phyloP scores from a whole-genome alignment of 2,888 invertebrate genomes.

The Hypomecis atomaria region DNA sequence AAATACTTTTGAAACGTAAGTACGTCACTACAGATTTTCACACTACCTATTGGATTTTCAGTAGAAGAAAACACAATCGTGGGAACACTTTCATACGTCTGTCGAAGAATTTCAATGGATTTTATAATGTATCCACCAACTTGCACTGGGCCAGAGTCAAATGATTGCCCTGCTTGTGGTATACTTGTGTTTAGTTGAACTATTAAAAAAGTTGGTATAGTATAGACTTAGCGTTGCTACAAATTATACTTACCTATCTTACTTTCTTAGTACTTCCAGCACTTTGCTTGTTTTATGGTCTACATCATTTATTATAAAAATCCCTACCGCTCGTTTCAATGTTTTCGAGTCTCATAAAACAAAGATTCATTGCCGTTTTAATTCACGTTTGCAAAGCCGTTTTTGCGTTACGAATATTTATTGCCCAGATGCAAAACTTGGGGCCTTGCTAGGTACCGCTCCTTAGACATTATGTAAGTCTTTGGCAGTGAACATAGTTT shows the following conservation, averaged over 20 bases:
- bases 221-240: too few species aligned
- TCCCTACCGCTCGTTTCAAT: slow-evolving; percentile 30
- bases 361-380: slow-evolving; percentile 50
- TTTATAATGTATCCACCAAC: too few species aligned
- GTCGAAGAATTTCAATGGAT: too few species aligned
- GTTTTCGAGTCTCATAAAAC: slow-evolving; percentile 33
- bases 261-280: slow-evolving; percentile 7
- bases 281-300: slow-evolving; percentile 19
- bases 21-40: too few species aligned
- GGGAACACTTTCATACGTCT: too few species aligned
- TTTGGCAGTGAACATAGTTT: slow-evolving; percentile 9
- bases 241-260: background rate
- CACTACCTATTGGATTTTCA: too few species aligned
- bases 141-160: too few species aligned
- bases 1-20: too few species aligned
- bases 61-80: too few species aligned
- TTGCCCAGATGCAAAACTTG: slow-evolving; percentile 66
- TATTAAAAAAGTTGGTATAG: too few species aligned
- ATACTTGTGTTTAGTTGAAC: too few species aligned
- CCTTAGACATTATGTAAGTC: slow-evolving; percentile 3
- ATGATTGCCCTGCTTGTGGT: too few species aligned
- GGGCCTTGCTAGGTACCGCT: slow-evolving; percentile 49
- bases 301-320: slow-evolving; percentile 29
- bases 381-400: slow-evolving; percentile 44
- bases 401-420: slow-evolving; percentile 65